Evolutionary conservation across 2,888 invertebrate species (phyloP).

Genomic region (Drosophila recens): DNA sequence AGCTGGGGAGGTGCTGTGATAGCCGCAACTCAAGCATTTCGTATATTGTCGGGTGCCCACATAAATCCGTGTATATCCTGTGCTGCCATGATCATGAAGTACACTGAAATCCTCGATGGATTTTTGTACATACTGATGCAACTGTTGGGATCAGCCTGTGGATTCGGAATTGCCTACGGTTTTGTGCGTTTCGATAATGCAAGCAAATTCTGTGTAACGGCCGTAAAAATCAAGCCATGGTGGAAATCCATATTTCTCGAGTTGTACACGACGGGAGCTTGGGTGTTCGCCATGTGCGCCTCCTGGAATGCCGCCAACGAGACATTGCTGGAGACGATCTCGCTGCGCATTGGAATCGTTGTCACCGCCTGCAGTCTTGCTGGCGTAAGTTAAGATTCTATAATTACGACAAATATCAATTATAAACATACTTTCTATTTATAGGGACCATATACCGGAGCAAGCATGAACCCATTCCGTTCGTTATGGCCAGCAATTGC

Average conservation of each 20-base stretch:
- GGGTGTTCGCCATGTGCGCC: slow-evolving; percentile 51
- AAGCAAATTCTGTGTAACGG: not conserved
- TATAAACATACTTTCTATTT: not conserved
- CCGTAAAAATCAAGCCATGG: not conserved
- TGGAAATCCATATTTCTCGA: slow-evolving; percentile 35
- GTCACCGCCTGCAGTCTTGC: slow-evolving; percentile 22
- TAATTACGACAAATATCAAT: not conserved
- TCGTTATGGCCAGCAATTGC: slow-evolving; percentile 44
- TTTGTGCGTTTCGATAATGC: not conserved
- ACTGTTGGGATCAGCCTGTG: slow-evolving; percentile 21
- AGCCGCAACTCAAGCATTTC: slow-evolving; percentile 48
- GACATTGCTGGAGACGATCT: slow-evolving; percentile 28
- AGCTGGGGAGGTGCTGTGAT: slow-evolving; percentile 47
- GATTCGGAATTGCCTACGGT: not conserved
- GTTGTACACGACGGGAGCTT: slow-evolving; percentile 38
- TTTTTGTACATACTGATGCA: slow-evolving; percentile 39
- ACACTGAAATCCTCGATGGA: slow-evolving; percentile 15
- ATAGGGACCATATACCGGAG: slow-evolving; percentile 13
- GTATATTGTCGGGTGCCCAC: slow-evolving; percentile 53
- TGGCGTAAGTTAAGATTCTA: slow-evolving; percentile 28
- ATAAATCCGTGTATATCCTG: slow-evolving; percentile 51
- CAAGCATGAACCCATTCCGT: slow-evolving; percentile 58
- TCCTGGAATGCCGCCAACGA: slow-evolving; percentile 50
- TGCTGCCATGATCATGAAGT: slow-evolving; percentile 44
- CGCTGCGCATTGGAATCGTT: slow-evolving; percentile 45